Conservation (phyloP, 1,140 invertebrate species). For the Elysia chlorotica region DNA sequence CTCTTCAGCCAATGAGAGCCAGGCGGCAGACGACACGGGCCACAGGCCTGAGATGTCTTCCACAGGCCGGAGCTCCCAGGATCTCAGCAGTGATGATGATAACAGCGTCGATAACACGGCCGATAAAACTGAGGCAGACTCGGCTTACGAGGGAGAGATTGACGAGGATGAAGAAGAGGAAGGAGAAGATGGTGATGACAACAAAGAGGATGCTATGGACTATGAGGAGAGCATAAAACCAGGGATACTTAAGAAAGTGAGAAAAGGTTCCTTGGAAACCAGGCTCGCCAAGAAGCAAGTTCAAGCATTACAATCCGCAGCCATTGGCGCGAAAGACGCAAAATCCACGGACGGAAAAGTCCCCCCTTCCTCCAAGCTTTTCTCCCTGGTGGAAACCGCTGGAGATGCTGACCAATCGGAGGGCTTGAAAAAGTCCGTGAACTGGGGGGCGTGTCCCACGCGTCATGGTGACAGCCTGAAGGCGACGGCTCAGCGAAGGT, state of each 20-base stretch:
- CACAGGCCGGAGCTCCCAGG: too few species aligned
- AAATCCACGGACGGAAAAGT: background rate
- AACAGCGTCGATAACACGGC: too few species aligned
- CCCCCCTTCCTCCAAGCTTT: background rate
- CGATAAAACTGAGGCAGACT: too few species aligned
- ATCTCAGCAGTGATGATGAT: too few species aligned
- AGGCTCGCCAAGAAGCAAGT: background rate
- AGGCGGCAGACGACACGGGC: too few species aligned
- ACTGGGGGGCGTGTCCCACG: slow-evolving; percentile 10
- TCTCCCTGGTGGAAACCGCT: too few species aligned
- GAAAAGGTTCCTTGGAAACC: background rate
- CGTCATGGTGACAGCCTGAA: too few species aligned
- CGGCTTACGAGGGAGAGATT: too few species aligned
- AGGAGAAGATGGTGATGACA: slow-evolving; percentile 8
- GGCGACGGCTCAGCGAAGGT: background rate
- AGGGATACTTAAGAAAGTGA: background rate
- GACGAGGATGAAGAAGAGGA: slow-evolving; percentile 2
- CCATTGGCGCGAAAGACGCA: background rate
- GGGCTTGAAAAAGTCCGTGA: slow-evolving; percentile 11
- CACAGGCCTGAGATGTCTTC: too few species aligned
- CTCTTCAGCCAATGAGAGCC: too few species aligned
- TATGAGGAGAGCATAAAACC: background rate
- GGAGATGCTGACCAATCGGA: background rate
- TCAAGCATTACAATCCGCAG: background rate
- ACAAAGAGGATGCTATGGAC: slow-evolving; percentile 11